These are phyloP conservation scores for Crotalus helleri DNA, from an alignment of 2,113 vertebrate genomes.

Conservation along the genomic window DNA sequence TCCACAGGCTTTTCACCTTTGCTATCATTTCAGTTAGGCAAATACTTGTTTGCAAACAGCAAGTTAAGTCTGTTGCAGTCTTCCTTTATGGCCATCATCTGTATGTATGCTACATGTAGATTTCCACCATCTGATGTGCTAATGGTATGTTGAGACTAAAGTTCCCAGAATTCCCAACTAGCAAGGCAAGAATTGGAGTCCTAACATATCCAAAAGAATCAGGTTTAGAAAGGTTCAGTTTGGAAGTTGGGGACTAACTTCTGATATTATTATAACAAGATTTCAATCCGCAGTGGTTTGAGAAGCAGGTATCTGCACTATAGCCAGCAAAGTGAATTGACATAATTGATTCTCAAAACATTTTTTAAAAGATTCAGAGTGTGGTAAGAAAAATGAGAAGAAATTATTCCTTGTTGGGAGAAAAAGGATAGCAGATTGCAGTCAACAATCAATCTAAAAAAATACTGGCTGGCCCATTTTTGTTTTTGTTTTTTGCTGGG, in stretches of 20 bases:
- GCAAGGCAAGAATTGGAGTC: background rate
- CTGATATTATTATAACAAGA: background rate
- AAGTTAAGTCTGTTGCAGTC: background rate
- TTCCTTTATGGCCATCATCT: background rate
- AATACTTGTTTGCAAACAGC: conserved; percentile 31
- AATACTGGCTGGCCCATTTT: background rate
- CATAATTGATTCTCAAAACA: background rate
- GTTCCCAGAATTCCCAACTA: background rate
- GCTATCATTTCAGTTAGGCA: background rate
- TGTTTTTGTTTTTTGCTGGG: background rate
- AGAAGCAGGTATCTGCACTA: background rate
- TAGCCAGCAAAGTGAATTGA: background rate
- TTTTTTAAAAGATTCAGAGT: background rate
- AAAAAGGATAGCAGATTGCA: background rate
- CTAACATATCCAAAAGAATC: background rate
- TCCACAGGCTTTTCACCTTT: background rate
- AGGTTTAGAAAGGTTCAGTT: background rate
- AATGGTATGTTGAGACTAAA: background rate
- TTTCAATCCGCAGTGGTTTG: background rate
- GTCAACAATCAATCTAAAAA: background rate
- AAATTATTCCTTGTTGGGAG: background rate
- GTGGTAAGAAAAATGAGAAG: background rate
- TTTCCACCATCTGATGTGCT: background rate
- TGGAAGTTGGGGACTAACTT: background rate
- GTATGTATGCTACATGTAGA: background rate